These are phyloP conservation scores for Microchrysa polita DNA, from an alignment of 2,888 invertebrate species.

Conservation along the genomic window DNA sequence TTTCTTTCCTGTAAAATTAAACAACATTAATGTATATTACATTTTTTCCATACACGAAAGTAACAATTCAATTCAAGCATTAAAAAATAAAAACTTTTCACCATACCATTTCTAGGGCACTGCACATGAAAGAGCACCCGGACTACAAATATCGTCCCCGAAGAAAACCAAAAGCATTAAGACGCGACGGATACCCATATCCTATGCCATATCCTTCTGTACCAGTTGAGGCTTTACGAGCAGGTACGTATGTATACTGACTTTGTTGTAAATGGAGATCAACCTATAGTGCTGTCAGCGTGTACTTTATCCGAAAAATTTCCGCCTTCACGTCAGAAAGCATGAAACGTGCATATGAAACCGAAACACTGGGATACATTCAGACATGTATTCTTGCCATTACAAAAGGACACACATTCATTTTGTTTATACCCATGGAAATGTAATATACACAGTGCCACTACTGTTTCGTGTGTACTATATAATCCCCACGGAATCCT, in stretches of 20 bases:
- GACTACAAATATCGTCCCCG: constrained; percentile 93
- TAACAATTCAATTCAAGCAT: background rate
- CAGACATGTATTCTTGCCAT: background rate
- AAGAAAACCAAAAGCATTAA: constrained; percentile 86
- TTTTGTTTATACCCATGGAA: background rate
- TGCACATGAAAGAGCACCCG: constrained; percentile 96
- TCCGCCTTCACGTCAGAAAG: background rate
- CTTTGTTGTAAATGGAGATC: no score
- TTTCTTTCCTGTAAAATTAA: background rate
- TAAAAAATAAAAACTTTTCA: background rate
- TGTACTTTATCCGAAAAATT: background rate
- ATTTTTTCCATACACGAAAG: background rate
- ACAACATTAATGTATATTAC: background rate
- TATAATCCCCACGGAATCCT: constrained; percentile 31
- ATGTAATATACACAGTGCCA: constrained; percentile 1
- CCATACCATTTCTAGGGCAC: constrained; percentile 70
- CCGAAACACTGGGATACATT: background rate
- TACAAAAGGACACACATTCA: background rate
- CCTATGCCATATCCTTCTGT: constrained; percentile 92
- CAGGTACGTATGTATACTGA: constrained; percentile 74
- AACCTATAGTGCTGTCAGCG: background rate
- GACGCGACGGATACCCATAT: constrained; percentile 92
- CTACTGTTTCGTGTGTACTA: background rate
- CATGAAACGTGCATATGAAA: background rate
- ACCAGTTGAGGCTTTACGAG: constrained; percentile 87